Evolutionary conservation across 2,113 vertebrate genomes (phyloP).

Genomic region (Chaetodon trifascialis): DNA sequence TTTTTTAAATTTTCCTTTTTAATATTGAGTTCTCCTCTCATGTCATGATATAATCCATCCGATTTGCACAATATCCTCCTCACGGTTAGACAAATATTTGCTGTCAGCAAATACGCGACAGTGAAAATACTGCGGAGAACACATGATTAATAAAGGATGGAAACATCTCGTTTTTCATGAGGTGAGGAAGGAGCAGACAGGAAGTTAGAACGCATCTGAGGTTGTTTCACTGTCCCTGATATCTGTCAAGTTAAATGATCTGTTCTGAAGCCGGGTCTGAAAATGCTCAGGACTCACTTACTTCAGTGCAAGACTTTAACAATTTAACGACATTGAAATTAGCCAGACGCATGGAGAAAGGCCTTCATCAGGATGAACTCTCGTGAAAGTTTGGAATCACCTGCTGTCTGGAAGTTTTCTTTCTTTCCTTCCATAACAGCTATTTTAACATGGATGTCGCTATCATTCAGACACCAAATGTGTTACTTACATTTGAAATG

Average conservation of each 20-base stretch:
- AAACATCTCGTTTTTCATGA: slow-evolving; percentile 25
- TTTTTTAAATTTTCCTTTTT: slow-evolving; percentile 39
- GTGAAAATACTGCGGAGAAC: slow-evolving; percentile 6
- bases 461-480: too few relatives aligned
- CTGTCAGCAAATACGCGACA: background rate
- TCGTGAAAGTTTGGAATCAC: background rate
- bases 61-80: slow-evolving; percentile 32
- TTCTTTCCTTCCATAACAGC: too few relatives aligned
- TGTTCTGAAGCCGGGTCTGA: background rate
- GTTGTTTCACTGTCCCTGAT: background rate
- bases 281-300: background rate
- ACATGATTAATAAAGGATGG: background rate
- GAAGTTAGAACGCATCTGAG: background rate
- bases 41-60: slow-evolving; percentile 23
- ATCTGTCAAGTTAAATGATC: background rate
- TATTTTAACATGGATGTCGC: too few relatives aligned
- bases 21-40: slow-evolving; percentile 38
- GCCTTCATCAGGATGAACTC: background rate
- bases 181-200: slow-evolving; percentile 5
- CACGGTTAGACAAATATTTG: slow-evolving; percentile 24
- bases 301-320: background rate
- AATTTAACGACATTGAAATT: background rate
- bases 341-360: background rate
- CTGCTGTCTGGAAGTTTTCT: too few relatives aligned
- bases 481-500: too few relatives aligned